These are phyloP conservation scores for Bruchidius siliquastri DNA, from an alignment of 2,888 invertebrate species.

Conservation along the genomic window DNA sequence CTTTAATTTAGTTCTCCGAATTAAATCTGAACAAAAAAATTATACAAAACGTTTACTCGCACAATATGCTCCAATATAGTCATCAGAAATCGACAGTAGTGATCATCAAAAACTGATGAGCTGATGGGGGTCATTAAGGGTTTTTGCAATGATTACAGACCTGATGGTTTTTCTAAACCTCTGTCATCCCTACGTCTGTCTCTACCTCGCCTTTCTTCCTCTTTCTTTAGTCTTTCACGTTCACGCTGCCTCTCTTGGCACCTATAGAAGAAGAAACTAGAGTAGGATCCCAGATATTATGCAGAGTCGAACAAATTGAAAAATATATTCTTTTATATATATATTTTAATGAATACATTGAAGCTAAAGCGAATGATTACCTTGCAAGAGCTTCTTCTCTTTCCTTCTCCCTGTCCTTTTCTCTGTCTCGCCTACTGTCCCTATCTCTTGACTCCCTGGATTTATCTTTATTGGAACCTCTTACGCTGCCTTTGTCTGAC, in stretches of 20 bases:
- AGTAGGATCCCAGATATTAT: too few species aligned
- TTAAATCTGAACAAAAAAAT: too few species aligned
- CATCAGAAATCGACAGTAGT: too few species aligned
- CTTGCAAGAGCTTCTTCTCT: slow-evolving; percentile 58
- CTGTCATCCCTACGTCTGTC: slow-evolving; percentile 53
- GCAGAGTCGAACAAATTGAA: too few species aligned
- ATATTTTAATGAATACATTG: too few species aligned
- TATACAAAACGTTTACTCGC: too few species aligned
- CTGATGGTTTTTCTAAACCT: slow-evolving; percentile 57
- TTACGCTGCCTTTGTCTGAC: slow-evolving; percentile 23
- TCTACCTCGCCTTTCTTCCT: slow-evolving; percentile 51
- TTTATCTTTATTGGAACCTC: slow-evolving; percentile 19
- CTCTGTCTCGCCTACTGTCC: slow-evolving; percentile 55
- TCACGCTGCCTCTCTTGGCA: slow-evolving; percentile 59
- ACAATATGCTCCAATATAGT: too few species aligned
- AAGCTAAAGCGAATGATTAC: too few species aligned
- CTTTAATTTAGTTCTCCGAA: too few species aligned
- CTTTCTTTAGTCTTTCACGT: slow-evolving; percentile 53
- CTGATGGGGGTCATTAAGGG: too few species aligned
- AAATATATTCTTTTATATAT: too few species aligned
- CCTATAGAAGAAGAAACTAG: slow-evolving; percentile 32
- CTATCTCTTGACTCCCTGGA: slow-evolving; percentile 57
- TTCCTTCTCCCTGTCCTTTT: slow-evolving; percentile 58
- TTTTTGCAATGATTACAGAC: slow-evolving; percentile 13
- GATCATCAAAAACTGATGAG: too few species aligned